Conservation (phyloP, 2,113 vertebrate species). For the Holacanthus passer region DNA sequence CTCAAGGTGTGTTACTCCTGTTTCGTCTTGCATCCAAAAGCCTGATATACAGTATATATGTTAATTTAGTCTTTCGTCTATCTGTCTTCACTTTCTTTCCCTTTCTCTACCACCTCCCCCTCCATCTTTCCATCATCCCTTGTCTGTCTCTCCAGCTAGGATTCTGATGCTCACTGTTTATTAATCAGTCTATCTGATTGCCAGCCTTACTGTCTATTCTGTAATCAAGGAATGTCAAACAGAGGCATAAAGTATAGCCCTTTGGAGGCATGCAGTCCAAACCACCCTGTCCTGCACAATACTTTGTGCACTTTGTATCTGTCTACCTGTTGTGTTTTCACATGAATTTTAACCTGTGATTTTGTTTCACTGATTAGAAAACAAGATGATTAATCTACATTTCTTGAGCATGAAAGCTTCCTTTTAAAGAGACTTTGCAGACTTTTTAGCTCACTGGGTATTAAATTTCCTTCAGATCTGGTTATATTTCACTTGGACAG, state of each 20-base stretch:
- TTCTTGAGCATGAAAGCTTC: not conserved
- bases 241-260: conserved; percentile 78
- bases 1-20: conserved; percentile 86
- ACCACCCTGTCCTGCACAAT: conserved; percentile 69
- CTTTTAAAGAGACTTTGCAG: not conserved
- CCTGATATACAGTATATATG: conserved; percentile 88
- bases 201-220: conserved; percentile 66
- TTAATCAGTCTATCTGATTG: conserved; percentile 41
- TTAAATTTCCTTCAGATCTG: conserved; percentile 25
- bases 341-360: conserved; percentile 86
- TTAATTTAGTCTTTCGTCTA: conserved; percentile 43
- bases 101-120: not conserved
- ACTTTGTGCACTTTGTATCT: conserved; percentile 79
- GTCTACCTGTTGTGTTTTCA: conserved; percentile 92
- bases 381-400: conserved; percentile 8
- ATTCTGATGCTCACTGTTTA: conserved; percentile 48
- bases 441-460: conserved; percentile 4
- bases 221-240: conserved; percentile 71
- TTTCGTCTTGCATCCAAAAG: conserved; percentile 90
- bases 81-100: not conserved
- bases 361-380: conserved; percentile 3
- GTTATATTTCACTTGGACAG: not conserved
- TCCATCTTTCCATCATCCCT: conserved; percentile 19
- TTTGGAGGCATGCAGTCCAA: conserved; percentile 60
- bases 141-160: conserved; percentile 52